Conservation (phyloP, 2,888 invertebrate genomes). For the Aleiodes alternator region DNA sequence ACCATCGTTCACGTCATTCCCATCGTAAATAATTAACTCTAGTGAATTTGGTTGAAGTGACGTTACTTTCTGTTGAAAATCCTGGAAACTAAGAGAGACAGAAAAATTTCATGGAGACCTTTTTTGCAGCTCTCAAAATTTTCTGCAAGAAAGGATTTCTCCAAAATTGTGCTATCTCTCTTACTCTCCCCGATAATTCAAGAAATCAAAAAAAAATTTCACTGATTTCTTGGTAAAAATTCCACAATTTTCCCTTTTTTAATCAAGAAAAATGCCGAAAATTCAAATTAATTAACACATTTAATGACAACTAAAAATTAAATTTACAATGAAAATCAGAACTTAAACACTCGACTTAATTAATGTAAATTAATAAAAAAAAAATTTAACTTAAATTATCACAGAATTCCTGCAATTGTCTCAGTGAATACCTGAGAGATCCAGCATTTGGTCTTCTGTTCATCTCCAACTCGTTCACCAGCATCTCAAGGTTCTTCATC, state of each 20-base stretch:
- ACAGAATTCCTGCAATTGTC: constrained; percentile 41
- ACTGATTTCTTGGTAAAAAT: neutral
- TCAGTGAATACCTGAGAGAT: constrained; percentile 65
- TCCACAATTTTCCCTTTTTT: neutral
- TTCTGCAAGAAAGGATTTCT: neutral
- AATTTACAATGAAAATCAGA: too few relatives aligned
- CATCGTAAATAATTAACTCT: constrained; percentile 66
- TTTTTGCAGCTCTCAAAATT: neutral
- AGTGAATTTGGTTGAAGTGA: too few relatives aligned
- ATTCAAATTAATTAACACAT: too few relatives aligned
- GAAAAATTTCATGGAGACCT: neutral
- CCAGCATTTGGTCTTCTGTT: constrained; percentile 61
- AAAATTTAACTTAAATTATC: too few relatives aligned
- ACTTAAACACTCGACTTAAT: too few relatives aligned
- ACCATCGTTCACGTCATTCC: constrained; percentile 70
- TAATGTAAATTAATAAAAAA: too few relatives aligned
- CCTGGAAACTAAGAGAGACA: neutral
- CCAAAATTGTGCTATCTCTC: neutral
- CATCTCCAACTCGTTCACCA: constrained; percentile 63
- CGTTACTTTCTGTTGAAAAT: neutral
- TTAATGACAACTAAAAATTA: too few relatives aligned
- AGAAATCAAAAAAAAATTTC: neutral
- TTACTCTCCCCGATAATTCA: neutral
- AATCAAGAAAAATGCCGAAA: neutral
- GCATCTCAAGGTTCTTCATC: constrained; percentile 57